These are phyloP conservation scores for Resseliella maxima DNA, from an alignment of 2,888 invertebrate genomes.

Conservation along the genomic window DNA sequence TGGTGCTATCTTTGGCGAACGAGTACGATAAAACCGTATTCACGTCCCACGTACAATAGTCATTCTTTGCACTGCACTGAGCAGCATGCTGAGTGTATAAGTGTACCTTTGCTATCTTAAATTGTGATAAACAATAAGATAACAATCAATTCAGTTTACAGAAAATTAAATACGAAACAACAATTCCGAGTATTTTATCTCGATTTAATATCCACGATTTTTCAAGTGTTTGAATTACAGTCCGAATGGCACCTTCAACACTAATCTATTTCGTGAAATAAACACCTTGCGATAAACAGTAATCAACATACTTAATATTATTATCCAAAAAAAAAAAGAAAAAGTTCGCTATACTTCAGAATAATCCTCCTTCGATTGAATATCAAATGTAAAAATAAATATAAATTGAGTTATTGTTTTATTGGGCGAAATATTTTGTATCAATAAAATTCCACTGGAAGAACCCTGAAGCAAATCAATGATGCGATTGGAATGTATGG, in stretches of 20 bases:
- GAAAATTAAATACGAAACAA: not conserved
- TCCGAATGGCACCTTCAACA: not conserved
- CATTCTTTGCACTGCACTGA: not conserved
- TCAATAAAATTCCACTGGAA: not conserved
- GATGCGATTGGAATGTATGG: not conserved
- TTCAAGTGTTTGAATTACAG: not conserved
- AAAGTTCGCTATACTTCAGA: no score
- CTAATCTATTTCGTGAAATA: no score
- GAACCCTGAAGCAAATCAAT: not conserved
- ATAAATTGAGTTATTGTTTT: no score
- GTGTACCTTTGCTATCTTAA: not conserved
- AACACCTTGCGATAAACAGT: not conserved
- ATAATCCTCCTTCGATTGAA: no score
- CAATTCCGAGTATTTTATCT: not conserved
- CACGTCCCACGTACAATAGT: not conserved
- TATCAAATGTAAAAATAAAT: no score
- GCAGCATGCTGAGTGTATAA: not conserved
- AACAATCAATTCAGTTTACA: not conserved
- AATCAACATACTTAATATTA: not conserved
- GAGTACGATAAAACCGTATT: not conserved
- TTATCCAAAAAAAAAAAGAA: no score
- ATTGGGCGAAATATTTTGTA: no score
- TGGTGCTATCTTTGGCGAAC: not conserved
- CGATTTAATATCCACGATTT: not conserved
- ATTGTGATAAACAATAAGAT: constrained; percentile 6